Evolutionary conservation across 2,888 invertebrate genomes (phyloP).

Genomic region (Erebia epiphron): DNA sequence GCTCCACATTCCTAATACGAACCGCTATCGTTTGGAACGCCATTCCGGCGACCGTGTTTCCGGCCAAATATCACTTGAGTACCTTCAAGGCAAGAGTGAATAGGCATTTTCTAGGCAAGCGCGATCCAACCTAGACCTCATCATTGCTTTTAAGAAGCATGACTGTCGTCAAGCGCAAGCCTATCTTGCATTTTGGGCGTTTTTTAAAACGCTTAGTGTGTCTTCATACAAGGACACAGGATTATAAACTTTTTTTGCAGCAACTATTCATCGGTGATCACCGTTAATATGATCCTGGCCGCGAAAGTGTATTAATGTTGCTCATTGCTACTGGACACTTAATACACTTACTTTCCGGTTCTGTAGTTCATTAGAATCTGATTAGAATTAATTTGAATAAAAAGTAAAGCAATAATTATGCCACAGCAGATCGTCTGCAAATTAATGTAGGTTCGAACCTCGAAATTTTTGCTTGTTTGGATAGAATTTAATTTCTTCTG

Average conservation of each 20-base stretch:
- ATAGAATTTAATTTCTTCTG: too few relatives aligned
- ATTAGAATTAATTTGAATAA: constrained; percentile 13
- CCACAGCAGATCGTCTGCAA: neutral
- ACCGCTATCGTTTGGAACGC: too few relatives aligned
- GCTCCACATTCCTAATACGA: too few relatives aligned
- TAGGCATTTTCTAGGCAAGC: too few relatives aligned
- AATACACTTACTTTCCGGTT: constrained; percentile 9
- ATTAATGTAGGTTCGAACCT: neutral
- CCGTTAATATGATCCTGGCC: constrained; percentile 17
- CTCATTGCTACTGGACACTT: constrained; percentile 25
- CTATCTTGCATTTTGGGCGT: too few relatives aligned
- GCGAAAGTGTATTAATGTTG: constrained; percentile 30
- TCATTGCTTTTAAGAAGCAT: too few relatives aligned
- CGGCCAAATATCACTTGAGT: too few relatives aligned
- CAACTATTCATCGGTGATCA: constrained; percentile 20
- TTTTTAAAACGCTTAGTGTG: constrained; percentile 7
- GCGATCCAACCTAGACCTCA: too few relatives aligned
- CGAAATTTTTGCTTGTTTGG: neutral
- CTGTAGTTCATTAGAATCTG: neutral
- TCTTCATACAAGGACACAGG: neutral
- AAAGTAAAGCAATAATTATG: neutral
- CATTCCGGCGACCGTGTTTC: too few relatives aligned
- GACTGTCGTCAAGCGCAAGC: too few relatives aligned
- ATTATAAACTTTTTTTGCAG: constrained; percentile 13
- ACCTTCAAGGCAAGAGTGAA: too few relatives aligned